These are phyloP conservation scores for Mandrillus leucophaeus DNA, from an alignment of 2,113 vertebrate genomes.

Conservation along the genomic window DNA sequence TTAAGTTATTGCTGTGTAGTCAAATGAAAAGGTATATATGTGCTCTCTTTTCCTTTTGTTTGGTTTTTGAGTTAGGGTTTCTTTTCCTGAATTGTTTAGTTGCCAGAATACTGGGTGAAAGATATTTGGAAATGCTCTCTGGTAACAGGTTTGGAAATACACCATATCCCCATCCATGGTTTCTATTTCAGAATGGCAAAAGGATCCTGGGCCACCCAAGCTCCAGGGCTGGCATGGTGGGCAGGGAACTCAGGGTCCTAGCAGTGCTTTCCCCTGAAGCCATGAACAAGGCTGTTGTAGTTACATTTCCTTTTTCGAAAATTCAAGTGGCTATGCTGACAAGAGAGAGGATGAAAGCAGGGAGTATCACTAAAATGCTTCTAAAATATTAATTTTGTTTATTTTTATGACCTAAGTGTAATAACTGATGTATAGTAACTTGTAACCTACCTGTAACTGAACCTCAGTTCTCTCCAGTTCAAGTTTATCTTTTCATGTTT, in stretches of 20 bases:
- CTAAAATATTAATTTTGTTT: not conserved
- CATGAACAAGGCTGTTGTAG: not conserved
- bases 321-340: not conserved
- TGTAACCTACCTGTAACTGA: not conserved
- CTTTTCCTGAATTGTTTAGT: not conserved
- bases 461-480: not conserved
- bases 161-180: not conserved
- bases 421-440: not conserved
- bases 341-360: not conserved
- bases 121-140: not conserved
- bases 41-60: not conserved
- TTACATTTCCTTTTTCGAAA: not conserved
- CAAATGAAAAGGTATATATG: not conserved
- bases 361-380: not conserved
- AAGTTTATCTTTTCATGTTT: not conserved
- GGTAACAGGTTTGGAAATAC: not conserved
- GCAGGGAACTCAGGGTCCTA: not conserved
- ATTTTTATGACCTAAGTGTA: not conserved
- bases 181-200: not conserved
- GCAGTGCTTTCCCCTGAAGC: not conserved
- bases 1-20: not conserved
- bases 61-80: not conserved
- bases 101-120: not conserved
- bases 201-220: not conserved
- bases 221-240: not conserved